These are phyloP conservation scores for Eubasilissa regina DNA, from an alignment of 1,140 invertebrate species.

Conservation along the genomic window DNA sequence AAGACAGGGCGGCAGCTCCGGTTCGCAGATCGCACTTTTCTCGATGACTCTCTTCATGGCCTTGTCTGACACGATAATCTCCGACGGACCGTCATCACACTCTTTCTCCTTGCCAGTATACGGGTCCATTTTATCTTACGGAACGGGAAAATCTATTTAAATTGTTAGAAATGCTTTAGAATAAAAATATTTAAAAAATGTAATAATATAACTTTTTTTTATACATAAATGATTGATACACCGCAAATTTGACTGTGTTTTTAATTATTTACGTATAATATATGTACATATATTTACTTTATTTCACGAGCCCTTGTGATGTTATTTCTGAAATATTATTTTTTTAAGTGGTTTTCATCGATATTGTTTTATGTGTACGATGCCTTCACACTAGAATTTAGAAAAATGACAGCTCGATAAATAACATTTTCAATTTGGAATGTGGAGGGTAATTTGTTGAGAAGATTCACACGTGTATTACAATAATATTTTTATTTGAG, in stretches of 20 bases:
- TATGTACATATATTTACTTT: too few species aligned
- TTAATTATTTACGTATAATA: neutral
- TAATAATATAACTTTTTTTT: neutral
- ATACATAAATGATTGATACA: neutral
- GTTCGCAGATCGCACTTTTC: neutral
- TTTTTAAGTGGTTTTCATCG: too few species aligned
- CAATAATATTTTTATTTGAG: too few species aligned
- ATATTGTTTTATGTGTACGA: neutral
- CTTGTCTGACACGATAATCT: neutral
- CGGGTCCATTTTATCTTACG: neutral
- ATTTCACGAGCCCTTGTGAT: neutral
- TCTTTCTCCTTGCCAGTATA: neutral
- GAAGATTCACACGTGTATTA: too few species aligned
- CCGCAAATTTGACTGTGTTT: neutral
- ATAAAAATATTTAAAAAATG: too few species aligned
- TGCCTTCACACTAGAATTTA: slow-evolving; percentile 7
- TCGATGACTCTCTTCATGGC: neutral
- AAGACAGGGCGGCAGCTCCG: neutral
- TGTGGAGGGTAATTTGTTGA: neutral
- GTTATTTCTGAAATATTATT: neutral
- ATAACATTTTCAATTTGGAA: slow-evolving; percentile 18
- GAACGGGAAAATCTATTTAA: neutral
- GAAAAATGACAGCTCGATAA: slow-evolving; percentile 19
- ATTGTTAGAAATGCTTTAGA: neutral
- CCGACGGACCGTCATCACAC: slow-evolving; percentile 2